A percentile compares a stretch with the other conserved stretches of the same genome.
Evolutionary conservation across 2,113 vertebrate genomes (phyloP).

Genomic region (Caranx melampygus): DNA sequence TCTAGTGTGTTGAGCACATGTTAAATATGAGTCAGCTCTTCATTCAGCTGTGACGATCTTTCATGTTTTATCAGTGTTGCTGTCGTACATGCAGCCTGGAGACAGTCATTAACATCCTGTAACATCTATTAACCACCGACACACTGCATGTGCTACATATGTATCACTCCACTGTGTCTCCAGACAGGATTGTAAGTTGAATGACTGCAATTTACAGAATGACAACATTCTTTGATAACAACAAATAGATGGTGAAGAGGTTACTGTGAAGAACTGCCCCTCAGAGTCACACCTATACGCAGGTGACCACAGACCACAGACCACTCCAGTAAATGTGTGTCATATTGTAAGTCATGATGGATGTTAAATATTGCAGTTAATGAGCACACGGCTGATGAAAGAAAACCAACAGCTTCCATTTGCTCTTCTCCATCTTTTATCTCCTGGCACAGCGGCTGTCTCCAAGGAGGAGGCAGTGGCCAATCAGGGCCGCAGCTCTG

Average conservation of each 20-base stretch:
- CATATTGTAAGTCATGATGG: neutral
- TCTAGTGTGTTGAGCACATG: too few relatives aligned
- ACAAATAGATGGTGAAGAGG: neutral
- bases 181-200: neutral
- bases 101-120: neutral
- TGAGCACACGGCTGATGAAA: neutral
- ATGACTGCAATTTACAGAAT: neutral
- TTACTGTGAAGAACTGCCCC: neutral
- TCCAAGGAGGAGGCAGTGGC: constrained; percentile 31
- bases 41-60: too few relatives aligned
- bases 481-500: constrained; percentile 40
- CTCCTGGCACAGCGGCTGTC: constrained; percentile 31
- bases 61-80: too few relatives aligned
- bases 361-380: neutral
- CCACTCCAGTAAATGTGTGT: neutral
- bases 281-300: neutral
- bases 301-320: neutral
- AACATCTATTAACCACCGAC: neutral
- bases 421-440: constrained; percentile 2
- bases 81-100: too few relatives aligned
- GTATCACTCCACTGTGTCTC: neutral
- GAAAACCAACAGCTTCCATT: constrained; percentile 9
- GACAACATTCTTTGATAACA: neutral
- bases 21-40: too few relatives aligned
- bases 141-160: neutral